Conservation (phyloP, 37 sponge, comb jelly and placozoan genomes). For the Chondrilla cf. caribensis region DNA sequence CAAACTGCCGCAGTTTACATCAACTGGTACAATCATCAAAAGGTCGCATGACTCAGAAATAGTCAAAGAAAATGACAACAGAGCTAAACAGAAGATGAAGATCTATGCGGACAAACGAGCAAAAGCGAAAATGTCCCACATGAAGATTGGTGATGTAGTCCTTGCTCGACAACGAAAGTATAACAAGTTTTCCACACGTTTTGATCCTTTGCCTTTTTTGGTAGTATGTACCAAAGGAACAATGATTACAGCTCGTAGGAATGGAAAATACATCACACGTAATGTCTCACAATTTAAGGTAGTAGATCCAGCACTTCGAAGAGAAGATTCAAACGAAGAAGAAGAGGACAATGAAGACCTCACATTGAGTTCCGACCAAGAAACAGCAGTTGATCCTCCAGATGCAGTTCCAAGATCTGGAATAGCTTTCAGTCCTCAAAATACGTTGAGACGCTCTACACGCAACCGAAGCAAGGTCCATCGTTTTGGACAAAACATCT, state of each 20-base stretch:
- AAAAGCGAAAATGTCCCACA: background rate
- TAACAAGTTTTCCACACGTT: conserved; percentile 35
- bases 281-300: conserved; percentile 18
- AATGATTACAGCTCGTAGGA: conserved; percentile 37
- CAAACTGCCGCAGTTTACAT: conserved; percentile 23
- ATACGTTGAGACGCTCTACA: too few species aligned
- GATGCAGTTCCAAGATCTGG: too few species aligned
- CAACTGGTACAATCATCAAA: background rate
- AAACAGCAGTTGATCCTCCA: too few species aligned
- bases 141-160: conserved; percentile 33
- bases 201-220: conserved; percentile 35
- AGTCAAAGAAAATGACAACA: conserved; percentile 16
- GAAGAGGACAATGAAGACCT: too few species aligned
- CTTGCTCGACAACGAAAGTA: conserved; percentile 27
- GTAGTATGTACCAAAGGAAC: conserved; percentile 25
- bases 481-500: too few species aligned
- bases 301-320: too few species aligned
- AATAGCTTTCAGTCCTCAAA: too few species aligned
- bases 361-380: too few species aligned
- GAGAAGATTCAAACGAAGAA: too few species aligned
- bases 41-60: too few species aligned
- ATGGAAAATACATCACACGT: conserved; percentile 32
- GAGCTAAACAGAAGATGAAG: conserved; percentile 38
- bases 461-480: too few species aligned
- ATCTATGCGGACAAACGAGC: conserved; percentile 2